Evolutionary conservation across 2,888 invertebrate species (phyloP), one percentile per base, ranked within the genome.

Genomic region (Drosophila mulleri): DNA sequence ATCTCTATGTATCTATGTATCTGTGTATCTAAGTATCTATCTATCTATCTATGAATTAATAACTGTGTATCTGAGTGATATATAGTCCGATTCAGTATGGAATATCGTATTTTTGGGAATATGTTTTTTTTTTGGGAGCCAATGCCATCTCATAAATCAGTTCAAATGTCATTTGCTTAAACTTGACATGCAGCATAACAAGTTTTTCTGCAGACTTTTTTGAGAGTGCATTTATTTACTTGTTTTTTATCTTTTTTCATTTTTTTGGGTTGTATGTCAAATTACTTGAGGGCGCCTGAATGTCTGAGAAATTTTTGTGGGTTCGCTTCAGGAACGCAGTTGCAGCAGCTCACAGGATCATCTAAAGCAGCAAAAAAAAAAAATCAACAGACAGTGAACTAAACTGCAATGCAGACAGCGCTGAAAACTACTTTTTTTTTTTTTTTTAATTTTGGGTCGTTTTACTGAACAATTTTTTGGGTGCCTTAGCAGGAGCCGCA

Each of bases 241-340:
- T 68, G 57, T 57, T 52, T 68, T 29, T 48, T 50, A 16, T 50
- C 50, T 20, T 8, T 26, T 18, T 42, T 16, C 39, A 45, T 23
- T 45, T 44, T 54, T 65, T 61, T 67, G 47, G 50, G 57, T 32
- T 77, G 75, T 23, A 75, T 83, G 86, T 89, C 88, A 86, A 89
- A 88, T 87, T 86, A 88, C 82, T 82, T 87, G 82, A 88, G 82
- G 89, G 88, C 89, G 82, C 88, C 85, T 87, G 78, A 70, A 80
- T 73, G 85, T 89, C 85, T 89, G 86, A 86, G 86, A 86, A 83
- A 80, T 78, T 68, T 89, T 80, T 72, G 85, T 84, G 87, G 89
- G 89, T 72, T 82, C 71, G 52, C 57, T 45, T 52, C 52, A 56
- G 53, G 64, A 76, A 60, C 74, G 74, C 81, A 81, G 82, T 78